phyloP scores from a whole-genome alignment of 2,113 vertebrate genomes.

The Leuciscus idus region DNA sequence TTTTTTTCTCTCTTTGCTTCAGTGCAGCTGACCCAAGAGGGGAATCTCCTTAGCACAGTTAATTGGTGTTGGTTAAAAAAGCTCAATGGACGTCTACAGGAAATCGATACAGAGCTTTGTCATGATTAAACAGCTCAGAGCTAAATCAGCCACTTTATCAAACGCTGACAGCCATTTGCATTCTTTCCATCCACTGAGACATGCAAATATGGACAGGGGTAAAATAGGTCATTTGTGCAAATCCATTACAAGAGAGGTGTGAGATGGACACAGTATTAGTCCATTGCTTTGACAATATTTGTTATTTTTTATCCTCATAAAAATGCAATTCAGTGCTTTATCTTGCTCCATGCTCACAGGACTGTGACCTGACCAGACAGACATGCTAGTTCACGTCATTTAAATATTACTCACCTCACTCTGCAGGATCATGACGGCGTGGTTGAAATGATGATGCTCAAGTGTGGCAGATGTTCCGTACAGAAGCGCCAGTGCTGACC shows the following conservation, averaged over 20 bases:
- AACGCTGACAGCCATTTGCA: constrained; percentile 43
- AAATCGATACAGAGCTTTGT: constrained; percentile 64
- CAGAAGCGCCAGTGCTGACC: constrained; percentile 78
- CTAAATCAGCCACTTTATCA: constrained; percentile 47
- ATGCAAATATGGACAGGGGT: constrained; percentile 15
- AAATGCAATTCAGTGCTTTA: not conserved
- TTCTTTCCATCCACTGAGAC: constrained; percentile 14
- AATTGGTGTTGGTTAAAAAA: constrained; percentile 67
- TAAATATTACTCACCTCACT: constrained; percentile 74
- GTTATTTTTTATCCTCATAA: not conserved
- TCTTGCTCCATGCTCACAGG: not conserved
- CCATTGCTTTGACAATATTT: not conserved
- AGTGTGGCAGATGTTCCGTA: constrained; percentile 82
- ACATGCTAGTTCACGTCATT: not conserved
- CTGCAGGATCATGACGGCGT: constrained; percentile 84
- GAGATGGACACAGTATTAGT: not conserved
- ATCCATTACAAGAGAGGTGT: not conserved
- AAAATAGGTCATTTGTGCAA: not conserved
- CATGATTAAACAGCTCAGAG: constrained; percentile 55
- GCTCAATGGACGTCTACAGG: constrained; percentile 55
- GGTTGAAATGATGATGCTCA: constrained; percentile 84
- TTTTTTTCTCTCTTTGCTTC: constrained; percentile 67
- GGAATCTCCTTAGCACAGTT: constrained; percentile 61
- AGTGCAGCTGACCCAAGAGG: constrained; percentile 40
- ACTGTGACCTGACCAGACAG: not conserved